A percentile compares a stretch with the other conserved stretches of the same genome.
These are phyloP conservation scores for Diabrotica undecimpunctata DNA, from an alignment of 1,140 invertebrate species.

Conservation along the genomic window DNA sequence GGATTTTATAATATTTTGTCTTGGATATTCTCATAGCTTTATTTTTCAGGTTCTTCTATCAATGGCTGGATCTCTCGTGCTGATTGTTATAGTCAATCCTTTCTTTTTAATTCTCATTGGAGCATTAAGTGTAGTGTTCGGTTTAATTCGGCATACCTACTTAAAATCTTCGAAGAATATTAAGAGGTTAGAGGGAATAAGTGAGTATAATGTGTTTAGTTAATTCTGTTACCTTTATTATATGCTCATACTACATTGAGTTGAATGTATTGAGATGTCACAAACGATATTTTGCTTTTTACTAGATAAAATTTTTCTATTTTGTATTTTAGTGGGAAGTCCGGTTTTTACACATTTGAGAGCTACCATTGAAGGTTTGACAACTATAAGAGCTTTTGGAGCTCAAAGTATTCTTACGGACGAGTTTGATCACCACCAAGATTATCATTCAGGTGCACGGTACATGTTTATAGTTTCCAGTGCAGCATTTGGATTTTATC, in stretches of 20 bases:
- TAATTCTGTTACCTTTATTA: background rate
- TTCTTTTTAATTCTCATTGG: slow-evolving; percentile 58
- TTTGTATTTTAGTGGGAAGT: slow-evolving; percentile 58
- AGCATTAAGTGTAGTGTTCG: slow-evolving; percentile 54
- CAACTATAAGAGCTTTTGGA: slow-evolving; percentile 71
- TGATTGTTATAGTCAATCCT: slow-evolving; percentile 60
- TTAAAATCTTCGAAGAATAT: slow-evolving; percentile 59
- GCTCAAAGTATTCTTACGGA: slow-evolving; percentile 66
- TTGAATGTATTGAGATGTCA: too few relatives aligned
- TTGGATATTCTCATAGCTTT: too few relatives aligned
- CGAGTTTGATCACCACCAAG: slow-evolving; percentile 66
- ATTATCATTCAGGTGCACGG: slow-evolving; percentile 61
- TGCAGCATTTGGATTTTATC: slow-evolving; percentile 29
- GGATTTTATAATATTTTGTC: too few relatives aligned
- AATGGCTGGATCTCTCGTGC: slow-evolving; percentile 45
- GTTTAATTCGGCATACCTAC: slow-evolving; percentile 55
- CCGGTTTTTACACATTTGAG: slow-evolving; percentile 48
- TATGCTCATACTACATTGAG: too few relatives aligned
- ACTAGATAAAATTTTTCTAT: too few relatives aligned
- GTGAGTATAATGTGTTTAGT: slow-evolving; percentile 47
- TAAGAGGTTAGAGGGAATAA: slow-evolving; percentile 60
- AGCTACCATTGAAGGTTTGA: slow-evolving; percentile 71
- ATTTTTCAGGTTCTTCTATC: slow-evolving; percentile 44
- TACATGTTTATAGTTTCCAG: slow-evolving; percentile 53
- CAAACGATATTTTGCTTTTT: too few relatives aligned